phyloP scores from a whole-genome alignment of 2,797 vertebrate species.

The Pipistrellus pygmaeus region DNA sequence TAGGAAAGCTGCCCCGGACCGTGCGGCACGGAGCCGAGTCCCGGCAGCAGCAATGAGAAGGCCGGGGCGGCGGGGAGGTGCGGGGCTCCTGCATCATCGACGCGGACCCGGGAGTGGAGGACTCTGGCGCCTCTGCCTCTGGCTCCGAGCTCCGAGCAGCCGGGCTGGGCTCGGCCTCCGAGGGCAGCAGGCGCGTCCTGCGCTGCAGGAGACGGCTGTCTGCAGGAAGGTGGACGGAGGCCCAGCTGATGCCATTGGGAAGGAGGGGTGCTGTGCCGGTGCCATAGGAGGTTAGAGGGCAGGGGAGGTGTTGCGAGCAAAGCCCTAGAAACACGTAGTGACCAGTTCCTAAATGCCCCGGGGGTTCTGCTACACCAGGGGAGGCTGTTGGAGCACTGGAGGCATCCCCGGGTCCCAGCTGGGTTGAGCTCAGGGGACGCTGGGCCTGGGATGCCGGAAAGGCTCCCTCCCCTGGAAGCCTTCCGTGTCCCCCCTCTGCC shows the following conservation, averaged over 20 bases:
- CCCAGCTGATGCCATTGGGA: neutral
- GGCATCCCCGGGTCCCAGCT: neutral
- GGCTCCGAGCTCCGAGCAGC: neutral
- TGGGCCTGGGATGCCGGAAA: neutral
- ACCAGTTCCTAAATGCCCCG: neutral
- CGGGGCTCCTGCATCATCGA: neutral
- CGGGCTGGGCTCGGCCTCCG: neutral
- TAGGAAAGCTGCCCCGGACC: neutral
- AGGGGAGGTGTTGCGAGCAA: neutral
- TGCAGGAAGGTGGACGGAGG: neutral
- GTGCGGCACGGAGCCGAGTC: fast-evolving
- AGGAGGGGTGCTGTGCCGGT: neutral
- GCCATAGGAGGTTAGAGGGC: neutral
- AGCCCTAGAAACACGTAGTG: neutral
- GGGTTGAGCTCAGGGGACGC: neutral
- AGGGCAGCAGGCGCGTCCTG: neutral
- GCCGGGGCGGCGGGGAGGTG: neutral
- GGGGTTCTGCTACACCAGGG: neutral
- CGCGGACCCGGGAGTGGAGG: conserved; percentile 63
- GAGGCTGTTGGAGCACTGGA: neutral
- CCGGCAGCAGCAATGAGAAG: fast-evolving
- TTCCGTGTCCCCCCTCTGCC: neutral
- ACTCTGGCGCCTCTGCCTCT: conserved; percentile 19
- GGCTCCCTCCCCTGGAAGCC: neutral
- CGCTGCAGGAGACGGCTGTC: neutral